These are phyloP conservation scores for Cynaeus angustus DNA, from an alignment of 2,888 invertebrate genomes.

Conservation along the genomic window DNA sequence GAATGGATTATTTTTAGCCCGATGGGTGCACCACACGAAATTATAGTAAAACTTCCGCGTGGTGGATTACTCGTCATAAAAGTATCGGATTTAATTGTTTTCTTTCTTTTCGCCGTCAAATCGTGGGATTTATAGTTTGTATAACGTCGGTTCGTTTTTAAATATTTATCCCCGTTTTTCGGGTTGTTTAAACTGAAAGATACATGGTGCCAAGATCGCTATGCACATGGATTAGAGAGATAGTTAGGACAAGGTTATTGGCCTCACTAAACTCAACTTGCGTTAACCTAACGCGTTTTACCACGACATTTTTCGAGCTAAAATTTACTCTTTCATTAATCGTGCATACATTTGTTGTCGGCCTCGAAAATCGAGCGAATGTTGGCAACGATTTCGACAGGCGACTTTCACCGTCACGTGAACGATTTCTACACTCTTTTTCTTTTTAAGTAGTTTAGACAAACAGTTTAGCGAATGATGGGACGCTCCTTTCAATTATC, in stretches of 20 bases:
- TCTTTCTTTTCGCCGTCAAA: conserved; percentile 32
- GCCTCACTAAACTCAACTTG: conserved; percentile 42
- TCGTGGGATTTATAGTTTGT: conserved; percentile 30
- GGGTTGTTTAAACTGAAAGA: conserved; percentile 40
- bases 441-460: conserved; percentile 6
- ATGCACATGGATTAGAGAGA: conserved; percentile 45
- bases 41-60: conserved; percentile 17
- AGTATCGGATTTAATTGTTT: conserved; percentile 38
- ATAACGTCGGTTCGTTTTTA: conserved; percentile 27
- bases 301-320: conserved; percentile 7
- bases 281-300: conserved; percentile 35
- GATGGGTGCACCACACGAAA: not conserved
- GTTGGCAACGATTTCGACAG: conserved; percentile 42
- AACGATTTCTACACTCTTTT: conserved; percentile 29
- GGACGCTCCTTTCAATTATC: conserved; percentile 24
- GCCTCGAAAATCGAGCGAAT: conserved; percentile 31
- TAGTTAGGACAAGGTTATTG: conserved; percentile 47
- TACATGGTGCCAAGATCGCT: conserved; percentile 48
- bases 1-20: conserved; percentile 39
- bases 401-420: conserved; percentile 42
- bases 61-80: conserved; percentile 22
- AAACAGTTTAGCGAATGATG: conserved; percentile 36
- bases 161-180: conserved; percentile 41
- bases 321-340: conserved; percentile 29
- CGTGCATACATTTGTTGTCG: conserved; percentile 8